A percentile compares a stretch with the other conserved stretches of the same genome.
Evolutionary conservation across 2,888 invertebrate genomes (phyloP).

Genomic region (Mactromeris polynyma): DNA sequence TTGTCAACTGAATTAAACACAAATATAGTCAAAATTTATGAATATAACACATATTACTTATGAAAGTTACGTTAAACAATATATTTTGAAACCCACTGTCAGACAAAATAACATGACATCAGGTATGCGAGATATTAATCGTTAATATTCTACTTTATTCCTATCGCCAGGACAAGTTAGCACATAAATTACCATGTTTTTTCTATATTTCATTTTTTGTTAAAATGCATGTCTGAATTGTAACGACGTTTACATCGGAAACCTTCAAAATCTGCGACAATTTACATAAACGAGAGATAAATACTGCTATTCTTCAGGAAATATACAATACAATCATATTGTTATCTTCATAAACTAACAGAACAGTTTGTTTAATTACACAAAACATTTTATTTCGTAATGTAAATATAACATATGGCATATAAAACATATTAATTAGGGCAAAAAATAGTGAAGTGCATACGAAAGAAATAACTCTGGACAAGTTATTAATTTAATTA

Average conservation of each 20-base stretch:
- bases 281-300: conserved; percentile 19
- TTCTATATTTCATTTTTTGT: conserved; percentile 46
- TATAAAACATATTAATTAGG: conserved; percentile 1
- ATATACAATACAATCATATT: not conserved
- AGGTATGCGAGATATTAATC: not conserved
- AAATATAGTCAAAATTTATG: not conserved
- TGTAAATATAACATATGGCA: not conserved
- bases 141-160: not conserved
- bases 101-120: not conserved
- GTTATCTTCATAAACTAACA: not conserved
- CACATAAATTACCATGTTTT: conserved; percentile 47
- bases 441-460: not conserved
- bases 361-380: conserved; percentile 11
- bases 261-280: conserved; percentile 39
- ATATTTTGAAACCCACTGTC: conserved; percentile 4
- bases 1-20: not conserved
- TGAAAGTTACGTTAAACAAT: not conserved
- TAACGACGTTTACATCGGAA: conserved; percentile 45
- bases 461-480: not conserved
- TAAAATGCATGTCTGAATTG: conserved; percentile 45
- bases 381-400: not conserved
- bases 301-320: conserved; percentile 14
- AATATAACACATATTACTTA: not conserved
- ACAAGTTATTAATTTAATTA: conserved; percentile 9
- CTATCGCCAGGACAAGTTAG: not conserved